A percentile compares a stretch with the other conserved stretches of the same genome.
Conservation (phyloP, 2,113 vertebrate genomes). For the Calcarius ornatus region DNA sequence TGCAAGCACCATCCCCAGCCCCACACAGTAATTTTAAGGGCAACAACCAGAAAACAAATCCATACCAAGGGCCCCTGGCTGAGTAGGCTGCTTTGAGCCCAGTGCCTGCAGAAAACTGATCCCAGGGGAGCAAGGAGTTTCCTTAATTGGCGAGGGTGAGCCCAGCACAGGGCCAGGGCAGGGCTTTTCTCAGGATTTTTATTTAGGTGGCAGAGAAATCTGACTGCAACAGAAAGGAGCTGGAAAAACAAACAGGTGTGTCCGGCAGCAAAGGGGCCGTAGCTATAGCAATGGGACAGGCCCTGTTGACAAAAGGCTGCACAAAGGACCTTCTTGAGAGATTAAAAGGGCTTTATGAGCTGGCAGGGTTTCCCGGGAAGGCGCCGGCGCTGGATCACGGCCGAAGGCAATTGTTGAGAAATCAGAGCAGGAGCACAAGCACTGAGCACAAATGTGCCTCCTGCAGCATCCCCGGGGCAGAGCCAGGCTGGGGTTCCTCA, state of each 20-base stretch:
- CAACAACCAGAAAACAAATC: background rate
- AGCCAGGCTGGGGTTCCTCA: background rate
- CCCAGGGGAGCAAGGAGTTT: background rate
- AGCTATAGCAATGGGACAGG: slow-evolving; percentile 60
- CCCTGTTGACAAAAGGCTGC: slow-evolving; percentile 57
- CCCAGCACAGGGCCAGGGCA: background rate
- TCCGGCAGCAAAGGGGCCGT: slow-evolving; percentile 7
- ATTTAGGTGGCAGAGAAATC: slow-evolving; percentile 16
- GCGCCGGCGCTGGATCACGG: rapidly evolving
- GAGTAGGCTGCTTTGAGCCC: background rate
- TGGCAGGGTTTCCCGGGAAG: slow-evolving; percentile 7
- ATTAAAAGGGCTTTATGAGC: background rate
- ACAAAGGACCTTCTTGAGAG: slow-evolving; percentile 28
- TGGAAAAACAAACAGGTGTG: slow-evolving; percentile 70
- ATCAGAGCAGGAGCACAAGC: rapidly evolving
- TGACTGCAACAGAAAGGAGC: slow-evolving; percentile 6
- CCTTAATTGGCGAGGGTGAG: background rate
- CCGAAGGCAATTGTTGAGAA: background rate
- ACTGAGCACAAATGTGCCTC: background rate
- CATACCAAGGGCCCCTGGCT: rapidly evolving
- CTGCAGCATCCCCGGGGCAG: background rate
- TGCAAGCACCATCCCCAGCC: background rate
- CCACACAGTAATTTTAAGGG: rapidly evolving
- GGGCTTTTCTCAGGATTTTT: background rate
- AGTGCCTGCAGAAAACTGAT: background rate